Conservation (phyloP, 30 jellyfish, hydroid and myxozoan species). For the Aurelia aurita complex sp. Pacific region DNA sequence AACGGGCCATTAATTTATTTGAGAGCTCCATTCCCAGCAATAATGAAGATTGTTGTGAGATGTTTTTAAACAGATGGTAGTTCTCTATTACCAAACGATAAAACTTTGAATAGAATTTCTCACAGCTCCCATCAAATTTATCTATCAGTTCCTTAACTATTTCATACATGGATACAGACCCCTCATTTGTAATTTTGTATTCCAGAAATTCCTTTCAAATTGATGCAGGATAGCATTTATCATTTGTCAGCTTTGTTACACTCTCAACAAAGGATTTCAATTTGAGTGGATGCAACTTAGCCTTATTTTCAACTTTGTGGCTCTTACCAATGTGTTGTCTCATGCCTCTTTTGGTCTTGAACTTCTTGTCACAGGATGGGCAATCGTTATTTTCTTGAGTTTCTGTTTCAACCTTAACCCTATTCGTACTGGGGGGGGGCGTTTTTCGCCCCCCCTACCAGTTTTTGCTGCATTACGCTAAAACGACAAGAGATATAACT, state of each 20-base stretch:
- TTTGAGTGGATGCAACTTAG: slow-evolving; percentile 59
- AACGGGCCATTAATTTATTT: slow-evolving; percentile 1
- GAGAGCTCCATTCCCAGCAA: slow-evolving; percentile 21
- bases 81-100: not conserved
- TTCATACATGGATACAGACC: no score
- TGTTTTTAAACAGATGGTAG: not conserved
- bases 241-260: no score
- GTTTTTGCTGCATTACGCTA: no score
- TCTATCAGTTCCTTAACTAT: no score
- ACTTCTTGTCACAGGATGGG: slow-evolving; percentile 3
- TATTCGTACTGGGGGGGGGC: no score
- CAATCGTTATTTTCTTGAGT: slow-evolving; percentile 20
- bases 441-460: no score
- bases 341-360: slow-evolving; percentile 48
- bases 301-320: slow-evolving; percentile 28
- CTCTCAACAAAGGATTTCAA: no score
- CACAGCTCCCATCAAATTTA: slow-evolving; percentile 13
- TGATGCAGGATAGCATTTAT: no score
- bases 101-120: not conserved
- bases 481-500: no score
- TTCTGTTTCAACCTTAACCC: slow-evolving; percentile 20
- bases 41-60: slow-evolving; percentile 3
- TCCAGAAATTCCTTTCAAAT: no score
- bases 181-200: no score
- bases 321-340: slow-evolving; percentile 31